Percentiles rank a stretch among this genome's conserved stretches.
Evolutionary conservation across 2,113 vertebrate genomes (phyloP).

Genomic region (Uria aalge): DNA sequence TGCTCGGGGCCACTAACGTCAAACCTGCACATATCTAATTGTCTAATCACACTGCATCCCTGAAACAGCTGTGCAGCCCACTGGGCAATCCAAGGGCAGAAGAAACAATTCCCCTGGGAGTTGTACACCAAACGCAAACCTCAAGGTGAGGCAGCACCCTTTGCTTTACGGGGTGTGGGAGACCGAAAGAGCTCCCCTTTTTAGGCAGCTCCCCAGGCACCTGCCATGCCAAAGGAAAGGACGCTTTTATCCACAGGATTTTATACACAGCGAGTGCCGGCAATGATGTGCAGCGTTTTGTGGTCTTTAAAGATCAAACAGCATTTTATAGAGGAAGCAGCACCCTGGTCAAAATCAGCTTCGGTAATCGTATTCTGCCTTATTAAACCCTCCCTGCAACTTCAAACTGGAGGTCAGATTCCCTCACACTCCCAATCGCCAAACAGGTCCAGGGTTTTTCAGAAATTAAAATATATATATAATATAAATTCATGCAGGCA

Average conservation of each 20-base stretch:
- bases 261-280: not conserved
- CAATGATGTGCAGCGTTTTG: not conserved
- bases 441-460: not conserved
- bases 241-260: not conserved
- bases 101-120: not conserved
- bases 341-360: not conserved
- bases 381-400: constrained; percentile 10
- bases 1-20: not conserved
- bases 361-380: not conserved
- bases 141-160: not conserved
- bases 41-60: not conserved
- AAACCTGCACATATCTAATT: not conserved
- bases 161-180: not conserved
- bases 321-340: constrained; percentile 1
- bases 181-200: not conserved
- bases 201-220: not conserved
- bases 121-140: not conserved
- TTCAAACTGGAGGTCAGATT: not conserved
- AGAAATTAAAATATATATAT: not conserved
- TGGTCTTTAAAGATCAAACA: constrained; percentile 26
- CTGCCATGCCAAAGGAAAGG: not conserved
- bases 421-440: not conserved
- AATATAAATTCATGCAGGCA: not conserved
- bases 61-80: not conserved
- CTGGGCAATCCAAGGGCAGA: not conserved